Conservation (phyloP, 2,113 vertebrate species). For the Natator depressus region DNA sequence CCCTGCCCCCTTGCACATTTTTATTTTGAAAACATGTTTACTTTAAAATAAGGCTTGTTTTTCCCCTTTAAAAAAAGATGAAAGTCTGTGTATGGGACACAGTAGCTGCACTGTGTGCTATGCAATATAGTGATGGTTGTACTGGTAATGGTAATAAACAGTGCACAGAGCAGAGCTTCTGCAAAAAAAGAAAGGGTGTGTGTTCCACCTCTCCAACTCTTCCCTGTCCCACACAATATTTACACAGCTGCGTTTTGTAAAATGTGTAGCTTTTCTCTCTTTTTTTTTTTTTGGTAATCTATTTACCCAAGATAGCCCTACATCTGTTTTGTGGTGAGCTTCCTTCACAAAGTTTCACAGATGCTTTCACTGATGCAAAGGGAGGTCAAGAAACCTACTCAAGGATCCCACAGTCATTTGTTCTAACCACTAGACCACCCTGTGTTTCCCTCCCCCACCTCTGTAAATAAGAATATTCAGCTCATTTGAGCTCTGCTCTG, state of each 20-base stretch:
- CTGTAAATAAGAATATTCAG: neutral
- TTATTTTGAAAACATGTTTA: neutral
- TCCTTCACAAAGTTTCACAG: slow-evolving; percentile 70
- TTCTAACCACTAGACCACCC: slow-evolving; percentile 24
- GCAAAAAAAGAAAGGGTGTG: slow-evolving; percentile 53
- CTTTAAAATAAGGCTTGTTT: slow-evolving; percentile 30
- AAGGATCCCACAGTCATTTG: slow-evolving; percentile 52
- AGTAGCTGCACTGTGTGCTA: slow-evolving; percentile 62
- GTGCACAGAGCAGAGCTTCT: slow-evolving; percentile 63
- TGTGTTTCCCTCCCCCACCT: neutral
- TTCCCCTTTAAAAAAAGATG: slow-evolving; percentile 35
- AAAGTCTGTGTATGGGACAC: slow-evolving; percentile 15
- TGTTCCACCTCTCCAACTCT: slow-evolving; percentile 53
- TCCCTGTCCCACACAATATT: slow-evolving; percentile 64
- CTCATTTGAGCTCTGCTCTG: slow-evolving; percentile 22
- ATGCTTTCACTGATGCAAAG: slow-evolving; percentile 70
- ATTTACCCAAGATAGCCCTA: slow-evolving; percentile 72
- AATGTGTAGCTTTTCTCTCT: slow-evolving; percentile 45
- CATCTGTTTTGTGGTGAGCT: slow-evolving; percentile 69
- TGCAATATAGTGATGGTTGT: slow-evolving; percentile 44
- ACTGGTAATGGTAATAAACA: slow-evolving; percentile 70
- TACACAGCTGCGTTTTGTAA: slow-evolving; percentile 73
- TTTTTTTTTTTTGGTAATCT: slow-evolving; percentile 71
- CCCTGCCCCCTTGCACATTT: neutral
- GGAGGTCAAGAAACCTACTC: slow-evolving; percentile 29